These are phyloP conservation scores for Rhagoletis zephyria DNA, from an alignment of 1,140 invertebrate genomes.

Conservation along the genomic window DNA sequence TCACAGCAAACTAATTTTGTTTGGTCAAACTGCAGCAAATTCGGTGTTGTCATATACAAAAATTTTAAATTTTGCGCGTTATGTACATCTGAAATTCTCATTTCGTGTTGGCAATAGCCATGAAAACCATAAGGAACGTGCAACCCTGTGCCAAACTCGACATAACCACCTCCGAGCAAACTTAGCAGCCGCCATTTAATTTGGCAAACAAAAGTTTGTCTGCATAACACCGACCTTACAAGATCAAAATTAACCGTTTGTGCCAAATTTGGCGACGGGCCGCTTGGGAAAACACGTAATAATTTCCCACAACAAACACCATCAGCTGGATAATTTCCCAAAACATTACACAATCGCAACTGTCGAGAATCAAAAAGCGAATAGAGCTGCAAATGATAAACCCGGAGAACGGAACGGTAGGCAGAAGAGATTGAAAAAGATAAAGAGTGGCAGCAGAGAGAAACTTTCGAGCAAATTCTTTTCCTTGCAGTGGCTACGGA, in stretches of 20 bases:
- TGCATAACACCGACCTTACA: no score
- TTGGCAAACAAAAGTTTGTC: no score
- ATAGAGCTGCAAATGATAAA: slow-evolving; percentile 1
- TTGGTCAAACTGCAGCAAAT: no score
- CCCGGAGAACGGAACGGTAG: background rate
- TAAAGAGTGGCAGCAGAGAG: slow-evolving; percentile 11
- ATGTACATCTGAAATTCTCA: no score
- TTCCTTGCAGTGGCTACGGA: background rate
- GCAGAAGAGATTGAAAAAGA: background rate
- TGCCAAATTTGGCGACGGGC: background rate
- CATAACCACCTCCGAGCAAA: no score
- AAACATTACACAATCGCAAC: background rate
- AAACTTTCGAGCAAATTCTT: slow-evolving; percentile 48
- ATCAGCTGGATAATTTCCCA: slow-evolving; percentile 30
- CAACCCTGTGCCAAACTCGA: no score
- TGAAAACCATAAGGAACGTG: no score
- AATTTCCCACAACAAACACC: slow-evolving; percentile 40
- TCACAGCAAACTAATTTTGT: no score
- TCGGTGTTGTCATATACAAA: no score
- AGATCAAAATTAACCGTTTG: slow-evolving; percentile 3
- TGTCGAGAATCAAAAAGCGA: background rate
- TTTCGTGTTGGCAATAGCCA: no score
- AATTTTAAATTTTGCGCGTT: no score
- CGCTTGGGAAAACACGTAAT: background rate
- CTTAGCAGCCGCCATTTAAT: no score